Evolutionary conservation across 1,140 invertebrate genomes (phyloP).

Genomic region (Laodelphax striatellus): DNA sequence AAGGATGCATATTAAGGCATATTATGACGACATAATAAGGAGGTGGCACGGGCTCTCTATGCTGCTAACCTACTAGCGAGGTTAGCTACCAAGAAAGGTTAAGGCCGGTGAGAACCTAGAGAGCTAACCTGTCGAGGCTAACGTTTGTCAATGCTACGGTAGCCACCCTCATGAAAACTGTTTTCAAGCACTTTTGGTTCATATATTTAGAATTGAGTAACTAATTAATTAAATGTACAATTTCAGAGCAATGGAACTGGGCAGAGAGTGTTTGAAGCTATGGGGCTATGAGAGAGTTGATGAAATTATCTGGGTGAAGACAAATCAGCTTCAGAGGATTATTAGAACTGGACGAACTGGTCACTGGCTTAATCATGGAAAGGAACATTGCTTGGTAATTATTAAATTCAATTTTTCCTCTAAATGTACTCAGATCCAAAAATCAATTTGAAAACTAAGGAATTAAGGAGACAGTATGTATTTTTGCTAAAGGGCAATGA

Average conservation of each 20-base stretch:
- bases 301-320: conserved; percentile 98
- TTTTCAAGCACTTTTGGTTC: neutral
- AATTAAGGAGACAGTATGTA: no score
- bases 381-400: conserved; percentile 87
- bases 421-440: neutral
- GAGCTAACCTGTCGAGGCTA: no score
- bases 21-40: no score
- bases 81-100: no score
- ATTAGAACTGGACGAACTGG: conserved; percentile 93
- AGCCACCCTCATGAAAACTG: no score
- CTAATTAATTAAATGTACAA: neutral
- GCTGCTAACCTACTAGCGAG: no score
- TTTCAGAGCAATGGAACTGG: conserved; percentile 88
- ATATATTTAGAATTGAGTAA: neutral
- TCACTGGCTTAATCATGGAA: conserved; percentile 98
- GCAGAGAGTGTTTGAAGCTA: conserved; percentile 79
- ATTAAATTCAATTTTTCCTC: neutral
- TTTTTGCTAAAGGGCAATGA: no score
- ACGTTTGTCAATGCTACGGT: no score
- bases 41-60: no score
- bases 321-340: conserved; percentile 93
- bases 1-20: no score
- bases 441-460: no score
- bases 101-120: no score
- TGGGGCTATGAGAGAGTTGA: conserved; percentile 95